These are phyloP conservation scores for Megalonaias nervosa DNA, from an alignment of 1,140 invertebrate species.

Conservation along the genomic window DNA sequence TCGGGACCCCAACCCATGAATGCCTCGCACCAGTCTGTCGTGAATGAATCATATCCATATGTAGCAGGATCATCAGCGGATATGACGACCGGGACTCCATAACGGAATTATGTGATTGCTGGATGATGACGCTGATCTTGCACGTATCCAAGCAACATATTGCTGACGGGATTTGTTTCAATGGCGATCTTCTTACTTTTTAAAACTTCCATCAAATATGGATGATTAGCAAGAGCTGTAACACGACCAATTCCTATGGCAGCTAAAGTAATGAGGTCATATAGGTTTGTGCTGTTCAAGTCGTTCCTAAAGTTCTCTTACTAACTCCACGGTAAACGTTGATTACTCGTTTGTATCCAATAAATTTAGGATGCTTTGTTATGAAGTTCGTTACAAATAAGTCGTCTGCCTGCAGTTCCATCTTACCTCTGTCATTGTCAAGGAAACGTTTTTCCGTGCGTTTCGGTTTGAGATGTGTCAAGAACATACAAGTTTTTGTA, in stretches of 20 bases:
- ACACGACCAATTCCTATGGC: slow-evolving; percentile 58
- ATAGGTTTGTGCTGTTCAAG: too few species aligned
- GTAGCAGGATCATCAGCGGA: slow-evolving; percentile 53
- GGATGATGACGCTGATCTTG: slow-evolving; percentile 53
- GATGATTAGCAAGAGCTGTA: slow-evolving; percentile 46
- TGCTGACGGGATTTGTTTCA: slow-evolving; percentile 52
- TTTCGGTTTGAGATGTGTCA: slow-evolving; percentile 13
- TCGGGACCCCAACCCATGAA: slow-evolving; percentile 52
- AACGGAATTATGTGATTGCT: slow-evolving; percentile 41
- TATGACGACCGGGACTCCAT: slow-evolving; percentile 55
- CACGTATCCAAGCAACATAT: slow-evolving; percentile 51
- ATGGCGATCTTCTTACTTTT: slow-evolving; percentile 46
- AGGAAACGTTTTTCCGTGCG: slow-evolving; percentile 37
- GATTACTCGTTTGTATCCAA: slow-evolving; percentile 41
- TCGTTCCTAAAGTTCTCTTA: slow-evolving; percentile 1
- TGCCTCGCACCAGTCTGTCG: slow-evolving; percentile 56
- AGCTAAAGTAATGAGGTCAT: too few species aligned
- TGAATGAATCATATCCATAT: slow-evolving; percentile 57
- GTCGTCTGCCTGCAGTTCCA: slow-evolving; percentile 24
- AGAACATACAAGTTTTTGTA: slow-evolving; percentile 36
- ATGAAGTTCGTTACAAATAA: slow-evolving; percentile 17
- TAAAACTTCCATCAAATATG: slow-evolving; percentile 44
- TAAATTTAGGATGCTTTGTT: slow-evolving; percentile 39
- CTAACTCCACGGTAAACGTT: slow-evolving; percentile 9
- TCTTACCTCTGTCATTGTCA: slow-evolving; percentile 32